Conservation (phyloP, 2,113 vertebrate genomes). For the Galeopterus variegatus region DNA sequence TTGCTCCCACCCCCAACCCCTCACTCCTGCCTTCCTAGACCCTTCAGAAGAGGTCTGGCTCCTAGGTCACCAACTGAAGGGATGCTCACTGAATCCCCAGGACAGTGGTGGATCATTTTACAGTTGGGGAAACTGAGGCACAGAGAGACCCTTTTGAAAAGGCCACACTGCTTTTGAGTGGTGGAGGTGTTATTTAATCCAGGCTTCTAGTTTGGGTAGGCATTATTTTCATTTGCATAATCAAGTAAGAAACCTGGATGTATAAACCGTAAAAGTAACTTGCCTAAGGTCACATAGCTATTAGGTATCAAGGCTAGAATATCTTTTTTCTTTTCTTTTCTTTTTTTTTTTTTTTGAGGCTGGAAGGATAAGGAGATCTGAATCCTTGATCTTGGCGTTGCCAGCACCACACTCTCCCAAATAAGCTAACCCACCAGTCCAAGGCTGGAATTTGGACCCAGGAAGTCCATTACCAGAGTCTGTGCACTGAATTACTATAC, state of each 20-base stretch:
- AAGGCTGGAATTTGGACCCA: neutral
- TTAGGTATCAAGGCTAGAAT: neutral
- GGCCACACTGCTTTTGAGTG: neutral
- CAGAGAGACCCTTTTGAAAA: neutral
- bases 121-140: constrained; percentile 54
- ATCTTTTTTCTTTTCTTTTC: too few species aligned
- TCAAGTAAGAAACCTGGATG: neutral
- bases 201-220: neutral
- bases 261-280: constrained; percentile 26
- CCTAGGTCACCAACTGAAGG: neutral
- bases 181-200: neutral
- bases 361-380: too few species aligned
- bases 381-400: too few species aligned
- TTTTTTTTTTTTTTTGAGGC: too few species aligned
- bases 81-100: neutral
- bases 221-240: constrained; percentile 51
- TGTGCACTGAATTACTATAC: neutral
- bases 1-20: neutral
- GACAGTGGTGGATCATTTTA: neutral
- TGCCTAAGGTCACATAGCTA: neutral
- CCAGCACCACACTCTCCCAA: too few species aligned
- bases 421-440: too few species aligned
- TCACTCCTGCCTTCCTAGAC: neutral
- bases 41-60: neutral
- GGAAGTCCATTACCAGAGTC: neutral